phyloP scores from a whole-genome alignment of 1,140 invertebrate species.

The Drosophila littoralis region DNA sequence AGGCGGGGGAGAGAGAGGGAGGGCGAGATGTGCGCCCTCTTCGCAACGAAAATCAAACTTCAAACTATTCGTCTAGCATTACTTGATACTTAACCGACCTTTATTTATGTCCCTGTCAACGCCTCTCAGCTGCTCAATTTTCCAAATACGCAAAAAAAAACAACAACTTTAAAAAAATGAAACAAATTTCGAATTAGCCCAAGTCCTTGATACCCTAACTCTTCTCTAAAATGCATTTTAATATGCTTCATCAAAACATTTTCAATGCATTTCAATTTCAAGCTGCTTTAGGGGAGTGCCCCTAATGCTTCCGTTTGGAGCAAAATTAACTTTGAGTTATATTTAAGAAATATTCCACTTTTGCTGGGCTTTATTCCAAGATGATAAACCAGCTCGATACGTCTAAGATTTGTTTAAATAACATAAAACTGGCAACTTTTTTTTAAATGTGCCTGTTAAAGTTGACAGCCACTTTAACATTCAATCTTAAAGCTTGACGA shows the following conservation, averaged over 20 bases:
- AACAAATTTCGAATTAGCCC: not conserved
- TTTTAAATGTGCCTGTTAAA: not conserved
- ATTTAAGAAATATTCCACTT: too few relatives aligned
- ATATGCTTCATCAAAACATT: not conserved
- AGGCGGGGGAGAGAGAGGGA: not conserved
- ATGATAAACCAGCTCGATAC: too few relatives aligned
- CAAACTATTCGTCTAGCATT: conserved; percentile 65
- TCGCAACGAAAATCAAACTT: conserved; percentile 7
- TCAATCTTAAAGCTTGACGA: too few relatives aligned
- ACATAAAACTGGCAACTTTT: not conserved
- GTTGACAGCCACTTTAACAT: not conserved
- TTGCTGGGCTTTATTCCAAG: too few relatives aligned
- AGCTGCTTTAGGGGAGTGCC: too few relatives aligned
- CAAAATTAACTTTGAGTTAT: too few relatives aligned
- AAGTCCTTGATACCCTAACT: not conserved
- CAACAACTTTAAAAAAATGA: not conserved
- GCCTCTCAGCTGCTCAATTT: conserved; percentile 55
- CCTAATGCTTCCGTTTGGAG: too few relatives aligned
- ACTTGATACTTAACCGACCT: conserved; percentile 54
- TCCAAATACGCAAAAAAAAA: conserved; percentile 38
- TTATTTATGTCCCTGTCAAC: conserved; percentile 65
- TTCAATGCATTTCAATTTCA: too few relatives aligned
- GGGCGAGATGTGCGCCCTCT: not conserved
- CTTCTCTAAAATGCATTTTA: not conserved
- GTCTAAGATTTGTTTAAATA: not conserved